These are phyloP conservation scores for Blennius ocellaris DNA, from an alignment of 2,113 vertebrate species.

Conservation along the genomic window DNA sequence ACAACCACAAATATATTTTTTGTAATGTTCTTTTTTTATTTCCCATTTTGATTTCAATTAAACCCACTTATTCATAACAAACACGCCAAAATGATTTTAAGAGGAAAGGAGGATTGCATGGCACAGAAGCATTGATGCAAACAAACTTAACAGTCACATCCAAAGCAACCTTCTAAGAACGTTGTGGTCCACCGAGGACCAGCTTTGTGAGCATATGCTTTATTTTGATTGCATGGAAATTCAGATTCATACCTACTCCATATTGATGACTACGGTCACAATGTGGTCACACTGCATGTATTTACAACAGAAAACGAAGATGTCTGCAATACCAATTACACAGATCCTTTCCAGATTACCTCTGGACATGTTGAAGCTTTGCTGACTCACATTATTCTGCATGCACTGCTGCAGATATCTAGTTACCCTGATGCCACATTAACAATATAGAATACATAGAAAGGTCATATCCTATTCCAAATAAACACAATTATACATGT, in stretches of 20 bases:
- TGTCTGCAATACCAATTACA: too few species aligned
- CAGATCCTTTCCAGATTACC: too few species aligned
- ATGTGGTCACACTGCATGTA: background rate
- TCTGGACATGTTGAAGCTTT: background rate
- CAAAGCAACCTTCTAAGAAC: conserved; percentile 3
- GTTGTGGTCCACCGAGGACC: too few species aligned
- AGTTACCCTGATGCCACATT: background rate
- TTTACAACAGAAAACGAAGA: too few species aligned
- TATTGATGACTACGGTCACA: background rate
- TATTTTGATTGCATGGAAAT: background rate
- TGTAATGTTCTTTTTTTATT: background rate
- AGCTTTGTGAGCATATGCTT: background rate
- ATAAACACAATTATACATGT: background rate
- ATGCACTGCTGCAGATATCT: background rate
- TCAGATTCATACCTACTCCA: rapidly evolving
- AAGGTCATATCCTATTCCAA: background rate
- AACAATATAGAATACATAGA: background rate
- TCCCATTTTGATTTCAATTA: conserved; percentile 12
- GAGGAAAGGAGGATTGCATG: background rate
- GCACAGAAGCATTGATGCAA: background rate
- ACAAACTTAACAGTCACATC: background rate
- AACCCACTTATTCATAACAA: background rate
- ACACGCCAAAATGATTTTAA: background rate
- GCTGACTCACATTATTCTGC: background rate
- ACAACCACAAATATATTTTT: background rate